Base-by-base conservation (phyloP, 1,140 invertebrate species). In the Lysiphlebus fabarum region DNA sequence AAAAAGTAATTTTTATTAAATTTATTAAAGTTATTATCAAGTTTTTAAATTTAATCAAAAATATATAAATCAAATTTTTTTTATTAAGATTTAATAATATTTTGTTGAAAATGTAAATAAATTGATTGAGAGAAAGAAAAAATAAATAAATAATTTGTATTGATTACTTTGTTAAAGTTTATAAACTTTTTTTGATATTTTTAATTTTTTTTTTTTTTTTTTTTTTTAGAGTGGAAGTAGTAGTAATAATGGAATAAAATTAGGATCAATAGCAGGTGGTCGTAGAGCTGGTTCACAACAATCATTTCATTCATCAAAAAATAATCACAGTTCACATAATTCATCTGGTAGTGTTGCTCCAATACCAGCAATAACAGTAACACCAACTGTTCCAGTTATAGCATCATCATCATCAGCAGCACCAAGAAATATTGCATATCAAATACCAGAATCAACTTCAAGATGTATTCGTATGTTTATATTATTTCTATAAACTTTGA, bases 231-330 rank as follows among this genome's bases (percentile, higher is more conserved):
- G 67, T 48, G 68, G 53, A 6, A 73, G 71, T 56, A 74, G 69
- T 58, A 72, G 71, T 49, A 69, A 73, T 60, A 71, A 74, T 12
- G 66, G 58, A n/a, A 70, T 72, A 7, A 66, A 70, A 38, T 42
- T 70, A n/a, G 67, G 65, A 43, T 58, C 68, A 7, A 63, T 67
- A 10, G 64, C 61, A 11, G 63, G 65, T 37, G 62, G 70, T 8
- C 67, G 72, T 44, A 2, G 64, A 65, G 55, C 62, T 65, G 0
- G 49, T 7, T 74, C 71, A 0, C 73, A 78, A 43, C 73, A 77
- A 58, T 80, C 77, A 14, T 79, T 77, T 56, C 69, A 79, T 38
- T 78, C 73, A n/a, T 77, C 72, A 4, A 78, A 74, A 61, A 76
- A 65, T 49, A 74, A 65, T 61, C 68, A 68, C 51, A 26, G 17